Base-by-base conservation (phyloP, 2,888 invertebrate genomes). In the Andrena dorsata region DNA sequence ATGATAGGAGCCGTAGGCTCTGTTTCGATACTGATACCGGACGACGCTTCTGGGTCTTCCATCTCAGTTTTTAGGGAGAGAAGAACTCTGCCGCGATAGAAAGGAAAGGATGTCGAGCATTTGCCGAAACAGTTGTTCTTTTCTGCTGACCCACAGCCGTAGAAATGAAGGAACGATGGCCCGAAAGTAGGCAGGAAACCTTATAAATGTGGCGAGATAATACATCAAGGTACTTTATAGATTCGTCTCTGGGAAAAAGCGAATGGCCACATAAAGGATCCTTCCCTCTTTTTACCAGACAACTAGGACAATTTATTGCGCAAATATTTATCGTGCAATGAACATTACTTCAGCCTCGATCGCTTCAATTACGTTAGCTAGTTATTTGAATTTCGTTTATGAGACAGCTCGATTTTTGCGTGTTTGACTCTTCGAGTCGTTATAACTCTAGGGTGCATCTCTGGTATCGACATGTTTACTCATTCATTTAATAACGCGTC, bases 161-260 rank as follows among this genome's bases (percentile, higher is more conserved):
- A 98, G 91, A 98, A 95, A 91, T 98, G 96, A 1, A 98, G 92
- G 90, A 96, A 96, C 0, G 97, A 96, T 0, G 98, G 98, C 0
- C 98, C 98, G 93, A 97, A 97, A 0, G 97, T 96, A 0, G 98
- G 98, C 32, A 97, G 94, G 90, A 96, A 97, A 92, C 95, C 97
- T 96, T 87, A n/a, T 85, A 86, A 79, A 75, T 49, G 30, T 8
- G 49, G 32, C 53, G 71, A 64, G 30, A 51, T 20, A 6, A 63
- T 41, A 64, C 26, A n/a, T 75, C 66, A 32, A 16, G 6, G 5
- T 2, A 13, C 28, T 41, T 69, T 47, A 26, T 70, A 51, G 47
- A 41, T 28, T 32, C 23, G 13, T 23, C 65, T 20, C 13, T 58
- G 7, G n/a, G 10, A 26, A 47, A 28, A 41, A 49, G 8, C 23